These are phyloP conservation scores for Microcaecilia unicolor DNA, from an alignment of 2,797 vertebrate genomes.

Conservation along the genomic window DNA sequence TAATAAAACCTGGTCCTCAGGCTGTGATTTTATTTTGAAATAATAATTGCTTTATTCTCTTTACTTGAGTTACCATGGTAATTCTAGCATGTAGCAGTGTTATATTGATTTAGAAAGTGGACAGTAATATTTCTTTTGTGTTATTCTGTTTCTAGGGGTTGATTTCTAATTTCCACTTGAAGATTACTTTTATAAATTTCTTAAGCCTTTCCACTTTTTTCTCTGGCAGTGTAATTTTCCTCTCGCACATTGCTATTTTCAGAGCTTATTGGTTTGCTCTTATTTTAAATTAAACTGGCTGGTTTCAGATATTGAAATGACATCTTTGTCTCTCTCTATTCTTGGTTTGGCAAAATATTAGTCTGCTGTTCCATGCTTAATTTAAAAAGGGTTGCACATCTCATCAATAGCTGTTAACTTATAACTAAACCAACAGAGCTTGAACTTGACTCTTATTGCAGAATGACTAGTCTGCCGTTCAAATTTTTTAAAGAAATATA, in stretches of 20 bases:
- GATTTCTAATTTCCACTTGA: constrained; percentile 98
- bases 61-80: constrained; percentile 98
- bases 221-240: constrained; percentile 88
- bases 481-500: too few relatives aligned
- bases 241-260: constrained; percentile 85
- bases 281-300: constrained; percentile 97
- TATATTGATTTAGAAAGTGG: constrained; percentile 99
- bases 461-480: too few relatives aligned
- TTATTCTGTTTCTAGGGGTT: constrained; percentile 96
- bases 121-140: constrained; percentile 99
- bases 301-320: constrained; percentile 98
- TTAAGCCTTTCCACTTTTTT: constrained; percentile 90
- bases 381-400: constrained; percentile 61
- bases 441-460: constrained; percentile 62
- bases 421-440: constrained; percentile 51
- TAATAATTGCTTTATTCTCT: constrained; percentile 97
- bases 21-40: constrained; percentile 98
- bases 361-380: constrained; percentile 67
- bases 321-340: constrained; percentile 80
- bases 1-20: constrained; percentile 98
- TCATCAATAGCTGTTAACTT: constrained; percentile 57
- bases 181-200: constrained; percentile 99
- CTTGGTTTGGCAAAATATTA: constrained; percentile 86
- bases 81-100: constrained; percentile 92
- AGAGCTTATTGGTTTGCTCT: constrained; percentile 95